Evolutionary conservation across 2,888 invertebrate genomes (phyloP), one percentile per base, ranked within the genome.

Genomic region (Apamea epomidion): DNA sequence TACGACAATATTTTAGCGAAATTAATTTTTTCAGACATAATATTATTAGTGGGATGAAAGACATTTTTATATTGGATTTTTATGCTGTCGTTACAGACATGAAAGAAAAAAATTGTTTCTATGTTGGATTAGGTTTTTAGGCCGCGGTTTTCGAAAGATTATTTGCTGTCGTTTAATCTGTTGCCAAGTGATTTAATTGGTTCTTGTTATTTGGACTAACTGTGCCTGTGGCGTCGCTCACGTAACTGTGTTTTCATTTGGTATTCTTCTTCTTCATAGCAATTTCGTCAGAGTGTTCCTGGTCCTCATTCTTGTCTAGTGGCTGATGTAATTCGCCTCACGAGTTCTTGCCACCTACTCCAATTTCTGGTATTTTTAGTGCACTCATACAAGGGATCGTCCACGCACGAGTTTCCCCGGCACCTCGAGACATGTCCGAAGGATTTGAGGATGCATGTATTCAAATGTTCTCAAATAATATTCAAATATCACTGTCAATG

Each of bases 1-100:
- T 60, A 64, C 45, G 75, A 81, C 73, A 83, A 79, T 86, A 83
- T 83, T 88, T 83, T 76, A 81, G n/a, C 72, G 6, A 88, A 87
- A 87, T 87, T 88, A 86, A 86, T 78, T 83, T 60, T 88, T 76
- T 32, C 42, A 42, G 70, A 58, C 69, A 18, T 69, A 37, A n/a
- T 78, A 60, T 80, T 69, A 64, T 76, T 69, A 64, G 37, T 48
- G 6, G 29, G n/a, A 71, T 84, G 58, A 76, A 78, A 76, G 58
- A 70, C 37, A 42, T 85, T n/a, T 76, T 83, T n/a, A 71, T 70
- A 78, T 78, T 76, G 37, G 14, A 64, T 79, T 78, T 82, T 58
- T 32, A 69, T 70, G 60, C 7, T 29, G 29, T n/a, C 12, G 25
- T 25, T 71, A 74, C 12, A 48, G 48, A 16, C 48, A n/a, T 75